Conservation (phyloP, 2,888 invertebrate species). For the Lysandra bellargus region DNA sequence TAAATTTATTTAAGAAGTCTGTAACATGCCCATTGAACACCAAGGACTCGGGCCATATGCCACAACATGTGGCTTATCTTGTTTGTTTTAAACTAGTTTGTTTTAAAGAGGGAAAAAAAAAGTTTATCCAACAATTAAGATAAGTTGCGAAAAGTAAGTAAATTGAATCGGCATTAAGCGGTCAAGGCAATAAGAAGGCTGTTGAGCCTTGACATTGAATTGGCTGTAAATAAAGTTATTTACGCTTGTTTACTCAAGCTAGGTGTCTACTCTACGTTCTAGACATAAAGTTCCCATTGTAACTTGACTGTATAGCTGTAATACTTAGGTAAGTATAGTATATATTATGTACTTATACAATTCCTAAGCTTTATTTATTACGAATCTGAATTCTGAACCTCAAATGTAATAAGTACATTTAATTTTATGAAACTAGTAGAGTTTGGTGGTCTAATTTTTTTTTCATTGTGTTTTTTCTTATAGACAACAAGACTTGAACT, state of each 20-base stretch:
- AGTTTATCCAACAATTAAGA: background rate
- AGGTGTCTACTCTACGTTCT: no score
- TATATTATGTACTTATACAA: no score
- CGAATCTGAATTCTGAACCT: no score
- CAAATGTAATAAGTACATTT: no score
- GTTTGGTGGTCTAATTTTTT: no score
- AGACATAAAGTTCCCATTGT: no score
- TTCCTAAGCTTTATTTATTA: no score
- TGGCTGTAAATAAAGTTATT: slow-evolving; percentile 23
- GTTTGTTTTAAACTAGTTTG: slow-evolving; percentile 17
- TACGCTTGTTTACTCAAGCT: background rate
- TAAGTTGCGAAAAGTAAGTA: slow-evolving; percentile 7
- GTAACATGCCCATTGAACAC: background rate
- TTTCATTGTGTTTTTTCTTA: no score
- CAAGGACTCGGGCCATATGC: slow-evolving; percentile 20
- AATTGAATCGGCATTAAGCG: slow-evolving; percentile 8
- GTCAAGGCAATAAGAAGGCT: slow-evolving; percentile 19
- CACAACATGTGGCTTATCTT: slow-evolving; percentile 18
- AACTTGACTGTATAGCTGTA: no score
- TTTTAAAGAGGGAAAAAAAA: background rate
- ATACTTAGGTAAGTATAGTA: no score
- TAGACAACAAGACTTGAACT: no score
- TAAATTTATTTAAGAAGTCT: background rate
- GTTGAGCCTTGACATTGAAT: slow-evolving; percentile 14
- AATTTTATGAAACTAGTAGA: no score